Conservation (phyloP, 2,113 vertebrate species). For the Mormoops blainvillei region DNA sequence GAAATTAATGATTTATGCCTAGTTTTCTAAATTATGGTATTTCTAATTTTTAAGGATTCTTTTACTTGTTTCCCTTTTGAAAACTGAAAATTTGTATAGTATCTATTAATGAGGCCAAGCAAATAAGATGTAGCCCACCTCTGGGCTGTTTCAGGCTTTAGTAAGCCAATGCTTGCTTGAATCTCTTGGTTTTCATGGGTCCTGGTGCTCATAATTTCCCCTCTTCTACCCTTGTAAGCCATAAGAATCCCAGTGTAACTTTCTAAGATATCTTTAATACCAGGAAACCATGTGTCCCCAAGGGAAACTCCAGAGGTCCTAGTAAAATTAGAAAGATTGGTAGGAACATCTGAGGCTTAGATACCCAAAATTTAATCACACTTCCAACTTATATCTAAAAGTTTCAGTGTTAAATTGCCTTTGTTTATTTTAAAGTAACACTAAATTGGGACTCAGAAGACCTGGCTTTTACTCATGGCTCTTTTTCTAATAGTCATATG, state of each 20-base stretch:
- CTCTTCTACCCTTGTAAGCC: not conserved
- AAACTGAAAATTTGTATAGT: not conserved
- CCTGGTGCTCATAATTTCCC: not conserved
- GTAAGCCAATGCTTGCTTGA: not conserved
- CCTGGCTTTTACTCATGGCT: not conserved
- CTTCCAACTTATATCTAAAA: not conserved
- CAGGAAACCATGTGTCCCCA: not conserved
- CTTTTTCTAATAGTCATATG: not conserved
- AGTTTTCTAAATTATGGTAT: not conserved
- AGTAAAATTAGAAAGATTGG: not conserved
- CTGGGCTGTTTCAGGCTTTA: not conserved
- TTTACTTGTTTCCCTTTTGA: not conserved
- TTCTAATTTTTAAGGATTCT: conserved; percentile 1
- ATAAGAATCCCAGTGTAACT: not conserved
- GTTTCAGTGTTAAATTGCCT: not conserved
- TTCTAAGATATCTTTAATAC: not conserved
- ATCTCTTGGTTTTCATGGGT: not conserved
- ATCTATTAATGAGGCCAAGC: not conserved
- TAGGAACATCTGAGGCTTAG: not conserved
- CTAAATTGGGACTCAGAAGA: not conserved
- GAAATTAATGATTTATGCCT: not conserved
- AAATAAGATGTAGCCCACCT: not conserved
- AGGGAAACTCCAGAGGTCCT: not conserved
- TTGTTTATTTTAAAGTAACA: conserved; percentile 2
- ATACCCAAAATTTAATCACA: not conserved